Base-by-base conservation (phyloP, 2,888 invertebrate species). In the Pyralis farinalis region DNA sequence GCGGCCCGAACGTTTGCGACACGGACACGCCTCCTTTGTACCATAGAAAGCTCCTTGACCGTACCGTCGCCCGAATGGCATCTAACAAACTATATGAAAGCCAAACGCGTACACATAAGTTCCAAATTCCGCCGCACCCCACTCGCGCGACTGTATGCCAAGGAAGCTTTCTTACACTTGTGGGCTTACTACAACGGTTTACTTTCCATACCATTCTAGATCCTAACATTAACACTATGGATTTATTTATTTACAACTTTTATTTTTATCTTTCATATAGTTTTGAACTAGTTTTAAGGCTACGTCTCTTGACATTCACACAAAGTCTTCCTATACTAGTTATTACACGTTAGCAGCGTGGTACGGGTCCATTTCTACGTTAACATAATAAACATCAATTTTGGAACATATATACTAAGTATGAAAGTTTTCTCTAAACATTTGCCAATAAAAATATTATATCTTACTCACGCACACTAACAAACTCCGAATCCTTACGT, bases 201-300 rank as follows among this genome's bases (percentile, higher is more conserved):
- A 65, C 59, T 60, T 78, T 67, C 71, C 77, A 66, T 73, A 71
- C 70, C 67, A 66, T 54, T 70, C 76, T 81, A 84, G 48, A 66
- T 53, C 51, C 75, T 84, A 78, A 73, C 58, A 72, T 74, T 83
- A 82, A 75, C 68, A 74, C 81, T 82, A 83, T 71, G 67, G 60
- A 58, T 72, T 74, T 70, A 60, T 64, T 63, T 85, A 85, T 86
- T 70, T 86, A 85, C 82, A 84, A 51, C 52, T 65, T 68, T 63
- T 64, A 63, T 63, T 70, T 74, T 74, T 70, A 68, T 63, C 63
- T 70, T 76, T 68, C 72, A 65, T 75, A 75, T 85, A 87, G 84
- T 85, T 88, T 88, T 87, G 88, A 87, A 88, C 88, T 87, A 88
- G 80, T 82, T 82, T 77, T 88, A 88, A 88, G 87, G 87, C 88